These are phyloP conservation scores for Yponomeuta cagnagella DNA, from an alignment of 2,888 invertebrate genomes.

Conservation along the genomic window DNA sequence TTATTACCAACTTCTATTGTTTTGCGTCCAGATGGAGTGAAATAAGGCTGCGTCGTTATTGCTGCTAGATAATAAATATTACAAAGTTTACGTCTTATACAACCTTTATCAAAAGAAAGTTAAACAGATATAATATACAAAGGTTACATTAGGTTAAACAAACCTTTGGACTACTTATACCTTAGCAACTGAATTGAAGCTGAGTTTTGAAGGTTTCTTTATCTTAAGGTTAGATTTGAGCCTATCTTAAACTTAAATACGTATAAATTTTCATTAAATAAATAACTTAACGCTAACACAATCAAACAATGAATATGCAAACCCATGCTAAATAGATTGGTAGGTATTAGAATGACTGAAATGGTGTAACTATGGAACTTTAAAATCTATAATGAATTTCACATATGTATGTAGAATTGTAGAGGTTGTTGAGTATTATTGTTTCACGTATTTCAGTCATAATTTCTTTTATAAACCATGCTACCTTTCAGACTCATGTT, in stretches of 20 bases:
- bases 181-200: background rate
- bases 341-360: conserved; percentile 20
- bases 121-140: background rate
- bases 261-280: background rate
- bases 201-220: background rate
- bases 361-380: conserved; percentile 24
- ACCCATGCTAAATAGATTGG: conserved; percentile 11
- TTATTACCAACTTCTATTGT: conserved; percentile 3
- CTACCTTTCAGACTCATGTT: background rate
- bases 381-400: conserved; percentile 9
- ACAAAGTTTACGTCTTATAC: conserved; percentile 1
- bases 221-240: background rate
- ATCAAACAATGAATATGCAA: background rate
- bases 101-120: conserved; percentile 1
- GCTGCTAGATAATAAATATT: background rate
- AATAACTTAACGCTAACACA: background rate
- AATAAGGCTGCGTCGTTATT: background rate
- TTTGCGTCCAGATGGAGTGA: background rate
- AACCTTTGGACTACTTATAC: background rate
- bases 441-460: conserved; percentile 30
- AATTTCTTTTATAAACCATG: background rate
- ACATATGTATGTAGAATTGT: background rate
- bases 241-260: background rate
- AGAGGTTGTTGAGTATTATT: background rate
- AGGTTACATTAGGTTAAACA: background rate